Conservation (phyloP, 2,113 vertebrate species). For the Maylandia zebra region DNA sequence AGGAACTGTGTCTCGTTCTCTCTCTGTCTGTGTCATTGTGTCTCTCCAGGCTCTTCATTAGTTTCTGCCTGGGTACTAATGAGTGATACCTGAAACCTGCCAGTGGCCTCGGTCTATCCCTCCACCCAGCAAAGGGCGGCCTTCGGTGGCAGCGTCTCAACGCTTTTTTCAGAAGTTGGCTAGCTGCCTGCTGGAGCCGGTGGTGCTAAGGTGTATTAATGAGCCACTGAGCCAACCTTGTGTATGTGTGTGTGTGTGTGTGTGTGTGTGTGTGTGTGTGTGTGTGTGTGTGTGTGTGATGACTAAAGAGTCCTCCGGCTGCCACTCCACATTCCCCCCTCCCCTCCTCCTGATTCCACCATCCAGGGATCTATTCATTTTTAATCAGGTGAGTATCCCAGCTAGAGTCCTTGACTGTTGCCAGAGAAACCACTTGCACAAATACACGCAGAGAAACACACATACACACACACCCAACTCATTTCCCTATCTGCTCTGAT, state of each 20-base stretch:
- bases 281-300: background rate
- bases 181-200: constrained; percentile 7
- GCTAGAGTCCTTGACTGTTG: constrained; percentile 17
- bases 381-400: constrained; percentile 22
- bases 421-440: constrained; percentile 10
- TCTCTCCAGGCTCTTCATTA: constrained; percentile 30
- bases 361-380: constrained; percentile 47
- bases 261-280: background rate
- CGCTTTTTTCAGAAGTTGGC: constrained; percentile 13
- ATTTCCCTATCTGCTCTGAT: constrained; percentile 47
- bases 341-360: background rate
- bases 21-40: background rate
- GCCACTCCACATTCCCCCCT: background rate
- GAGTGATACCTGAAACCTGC: constrained; percentile 22
- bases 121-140: background rate
- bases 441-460: background rate
- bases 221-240: constrained; percentile 5
- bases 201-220: constrained; percentile 48
- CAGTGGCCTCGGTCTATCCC: constrained; percentile 6
- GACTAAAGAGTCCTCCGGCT: constrained; percentile 6
- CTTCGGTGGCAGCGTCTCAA: constrained; percentile 4
- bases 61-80: constrained; percentile 23
- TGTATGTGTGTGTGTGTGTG: background rate
- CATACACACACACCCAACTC: background rate
- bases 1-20: background rate